These are phyloP conservation scores for Cabera pusaria DNA, from an alignment of 2,888 invertebrate genomes.

Conservation along the genomic window DNA sequence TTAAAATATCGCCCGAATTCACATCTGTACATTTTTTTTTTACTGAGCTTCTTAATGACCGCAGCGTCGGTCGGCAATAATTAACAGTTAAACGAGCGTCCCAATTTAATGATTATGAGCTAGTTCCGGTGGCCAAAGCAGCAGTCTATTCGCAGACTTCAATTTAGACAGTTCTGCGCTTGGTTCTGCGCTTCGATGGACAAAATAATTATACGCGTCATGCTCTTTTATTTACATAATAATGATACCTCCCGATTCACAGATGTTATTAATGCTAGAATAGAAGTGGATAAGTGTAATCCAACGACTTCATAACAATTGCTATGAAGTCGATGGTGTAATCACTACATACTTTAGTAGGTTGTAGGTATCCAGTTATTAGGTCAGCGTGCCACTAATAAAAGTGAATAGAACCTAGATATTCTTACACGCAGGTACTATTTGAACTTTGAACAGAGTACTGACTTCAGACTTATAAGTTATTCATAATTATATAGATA, in stretches of 20 bases:
- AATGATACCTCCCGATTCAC: conserved; percentile 15
- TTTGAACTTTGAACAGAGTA: no score
- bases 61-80: conserved; percentile 52
- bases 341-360: no score
- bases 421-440: no score
- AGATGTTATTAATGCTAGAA: conserved; percentile 21
- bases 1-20: conserved; percentile 48
- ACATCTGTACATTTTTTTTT: conserved; percentile 49
- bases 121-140: conserved; percentile 64
- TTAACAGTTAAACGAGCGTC: conserved; percentile 65
- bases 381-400: no score
- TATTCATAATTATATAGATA: no score
- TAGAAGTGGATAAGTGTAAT: no score
- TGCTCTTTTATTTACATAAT: conserved; percentile 22
- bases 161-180: conserved; percentile 36
- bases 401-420: no score
- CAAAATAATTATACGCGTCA: conserved; percentile 38
- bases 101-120: conserved; percentile 74
- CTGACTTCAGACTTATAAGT: no score
- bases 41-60: conserved; percentile 57
- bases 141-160: conserved; percentile 43
- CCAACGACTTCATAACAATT: no score
- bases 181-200: conserved; percentile 36
- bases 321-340: no score
- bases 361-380: no score